These are phyloP conservation scores for Rhagoletis pomonella DNA, from an alignment of 1,140 invertebrate species.

Conservation along the genomic window DNA sequence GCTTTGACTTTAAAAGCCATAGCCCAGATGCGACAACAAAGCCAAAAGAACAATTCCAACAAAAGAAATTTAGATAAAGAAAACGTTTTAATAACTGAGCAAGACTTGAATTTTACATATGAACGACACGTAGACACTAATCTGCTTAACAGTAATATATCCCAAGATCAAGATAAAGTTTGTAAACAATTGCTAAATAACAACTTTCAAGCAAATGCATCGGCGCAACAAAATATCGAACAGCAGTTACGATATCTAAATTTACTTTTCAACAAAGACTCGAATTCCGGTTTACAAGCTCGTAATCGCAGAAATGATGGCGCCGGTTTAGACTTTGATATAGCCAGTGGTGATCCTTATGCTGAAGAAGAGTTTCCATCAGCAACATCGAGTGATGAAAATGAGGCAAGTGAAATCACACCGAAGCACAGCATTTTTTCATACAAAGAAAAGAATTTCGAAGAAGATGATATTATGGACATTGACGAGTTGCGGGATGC, in stretches of 20 bases:
- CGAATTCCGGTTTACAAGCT: constrained; percentile 44
- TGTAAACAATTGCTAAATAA: constrained; percentile 65
- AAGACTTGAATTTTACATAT: constrained; percentile 64
- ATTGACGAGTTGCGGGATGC: constrained; percentile 63
- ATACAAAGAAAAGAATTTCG: constrained; percentile 71
- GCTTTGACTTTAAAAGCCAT: constrained; percentile 66
- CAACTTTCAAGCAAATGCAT: constrained; percentile 22
- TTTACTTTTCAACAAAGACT: constrained; percentile 64
- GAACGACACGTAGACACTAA: constrained; percentile 56
- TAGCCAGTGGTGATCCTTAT: constrained; percentile 56
- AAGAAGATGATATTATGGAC: constrained; percentile 72
- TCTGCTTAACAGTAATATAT: constrained; percentile 54
- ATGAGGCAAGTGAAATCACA: constrained; percentile 57
- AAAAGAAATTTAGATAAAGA: constrained; percentile 61
- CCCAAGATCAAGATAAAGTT: constrained; percentile 64
- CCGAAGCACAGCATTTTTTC: constrained; percentile 55
- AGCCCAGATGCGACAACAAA: neutral
- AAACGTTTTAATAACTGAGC: constrained; percentile 61
- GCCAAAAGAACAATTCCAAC: neutral
- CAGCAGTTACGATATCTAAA: constrained; percentile 67
- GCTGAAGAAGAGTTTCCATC: constrained; percentile 63
- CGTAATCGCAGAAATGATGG: constrained; percentile 2
- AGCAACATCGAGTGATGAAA: constrained; percentile 66
- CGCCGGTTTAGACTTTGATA: neutral
- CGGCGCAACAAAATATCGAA: constrained; percentile 57